Conservation (phyloP, 2,888 invertebrate genomes). For the Melikaiella ostensackeni region DNA sequence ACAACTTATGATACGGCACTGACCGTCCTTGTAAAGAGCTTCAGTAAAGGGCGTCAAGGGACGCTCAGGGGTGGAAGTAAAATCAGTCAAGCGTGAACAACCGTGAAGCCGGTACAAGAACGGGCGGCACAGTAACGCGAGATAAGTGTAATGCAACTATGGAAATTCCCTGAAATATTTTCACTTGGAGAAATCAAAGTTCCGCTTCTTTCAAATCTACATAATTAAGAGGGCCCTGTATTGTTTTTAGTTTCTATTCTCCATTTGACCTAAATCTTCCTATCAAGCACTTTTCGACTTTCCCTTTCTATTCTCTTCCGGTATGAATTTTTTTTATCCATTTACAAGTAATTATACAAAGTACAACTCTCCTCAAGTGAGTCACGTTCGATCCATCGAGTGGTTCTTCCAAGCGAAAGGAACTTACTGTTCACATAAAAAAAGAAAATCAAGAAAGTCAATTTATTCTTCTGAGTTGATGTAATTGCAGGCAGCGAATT, state of each 20-base stretch:
- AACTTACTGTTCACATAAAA: slow-evolving; percentile 1
- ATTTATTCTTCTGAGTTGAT: background rate
- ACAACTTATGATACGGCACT: no score
- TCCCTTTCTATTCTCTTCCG: slow-evolving; percentile 31
- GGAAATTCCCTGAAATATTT: background rate
- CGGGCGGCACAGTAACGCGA: no score
- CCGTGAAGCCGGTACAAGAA: no score
- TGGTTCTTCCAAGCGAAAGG: slow-evolving; percentile 20
- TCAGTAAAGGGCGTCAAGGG: no score
- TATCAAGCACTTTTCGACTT: slow-evolving; percentile 19
- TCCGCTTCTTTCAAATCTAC: background rate
- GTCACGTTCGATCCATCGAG: slow-evolving; percentile 5
- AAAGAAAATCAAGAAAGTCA: slow-evolving; percentile 4
- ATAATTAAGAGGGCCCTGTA: background rate
- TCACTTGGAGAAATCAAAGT: background rate
- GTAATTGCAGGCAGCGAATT: background rate
- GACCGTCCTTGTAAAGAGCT: no score
- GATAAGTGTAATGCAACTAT: background rate
- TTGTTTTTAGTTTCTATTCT: background rate
- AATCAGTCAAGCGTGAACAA: no score
- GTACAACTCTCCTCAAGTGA: slow-evolving; percentile 11
- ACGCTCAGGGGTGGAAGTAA: no score
- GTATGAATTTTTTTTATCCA: slow-evolving; percentile 5
- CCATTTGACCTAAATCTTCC: slow-evolving; percentile 9
- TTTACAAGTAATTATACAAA: slow-evolving; percentile 19